phyloP scores from a whole-genome alignment of 1,140 invertebrate genomes.

The Agrilus planipennis region DNA sequence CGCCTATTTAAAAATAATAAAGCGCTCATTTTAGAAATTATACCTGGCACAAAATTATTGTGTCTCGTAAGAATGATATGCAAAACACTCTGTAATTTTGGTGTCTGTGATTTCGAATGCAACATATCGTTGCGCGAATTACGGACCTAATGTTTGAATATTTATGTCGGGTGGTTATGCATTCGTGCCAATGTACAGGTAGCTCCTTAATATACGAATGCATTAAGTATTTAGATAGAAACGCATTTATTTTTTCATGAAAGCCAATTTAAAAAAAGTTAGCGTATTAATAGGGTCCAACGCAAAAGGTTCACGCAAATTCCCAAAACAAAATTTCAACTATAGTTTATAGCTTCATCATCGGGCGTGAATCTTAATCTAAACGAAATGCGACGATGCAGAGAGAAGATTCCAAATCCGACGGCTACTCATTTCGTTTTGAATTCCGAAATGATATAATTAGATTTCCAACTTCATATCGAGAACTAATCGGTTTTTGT shows the following conservation, averaged over 20 bases:
- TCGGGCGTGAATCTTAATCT: background rate
- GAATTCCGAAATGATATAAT: no score
- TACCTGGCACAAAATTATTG: constrained; percentile 29
- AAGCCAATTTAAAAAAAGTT: constrained; percentile 2
- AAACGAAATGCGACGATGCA: no score
- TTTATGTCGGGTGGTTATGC: constrained; percentile 27
- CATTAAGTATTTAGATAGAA: no score
- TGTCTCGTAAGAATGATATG: constrained; percentile 31
- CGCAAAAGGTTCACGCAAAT: no score
- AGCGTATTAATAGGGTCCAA: no score
- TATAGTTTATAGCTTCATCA: no score
- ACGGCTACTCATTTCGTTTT: no score
- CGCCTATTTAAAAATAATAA: constrained; percentile 3
- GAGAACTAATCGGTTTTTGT: no score
- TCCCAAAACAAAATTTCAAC: no score
- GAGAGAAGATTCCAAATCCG: no score
- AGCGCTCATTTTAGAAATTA: constrained; percentile 22
- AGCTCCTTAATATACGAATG: constrained; percentile 11
- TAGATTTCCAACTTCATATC: no score
- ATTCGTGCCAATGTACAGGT: constrained; percentile 25
- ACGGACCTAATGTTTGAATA: constrained; percentile 24
- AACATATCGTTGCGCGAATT: constrained; percentile 22
- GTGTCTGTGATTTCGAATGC: constrained; percentile 24
- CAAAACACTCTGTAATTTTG: constrained; percentile 31
- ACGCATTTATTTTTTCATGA: constrained; percentile 4